phyloP scores from a whole-genome alignment of 1,140 invertebrate genomes.

The Pachypeltis micranthus region DNA sequence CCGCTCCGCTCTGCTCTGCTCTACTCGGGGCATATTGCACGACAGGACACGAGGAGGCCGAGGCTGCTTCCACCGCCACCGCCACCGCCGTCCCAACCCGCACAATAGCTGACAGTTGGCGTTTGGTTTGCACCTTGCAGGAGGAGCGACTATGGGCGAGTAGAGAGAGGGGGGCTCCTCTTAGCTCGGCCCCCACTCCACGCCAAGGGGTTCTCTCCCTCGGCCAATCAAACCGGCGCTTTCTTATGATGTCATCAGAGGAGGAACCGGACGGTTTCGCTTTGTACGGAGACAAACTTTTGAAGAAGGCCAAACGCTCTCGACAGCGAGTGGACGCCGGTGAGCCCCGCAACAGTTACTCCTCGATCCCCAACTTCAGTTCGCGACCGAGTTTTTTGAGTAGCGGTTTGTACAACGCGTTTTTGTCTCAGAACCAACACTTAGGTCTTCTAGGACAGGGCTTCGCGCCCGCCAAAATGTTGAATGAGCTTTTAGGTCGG shows the following conservation, averaged over 20 bases:
- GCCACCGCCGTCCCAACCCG: too few species aligned
- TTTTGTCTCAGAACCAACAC: conserved; percentile 57
- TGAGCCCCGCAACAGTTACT: conserved; percentile 84
- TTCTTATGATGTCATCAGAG: conserved; percentile 90
- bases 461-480: conserved; percentile 62
- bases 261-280: conserved; percentile 80
- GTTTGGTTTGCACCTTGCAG: conserved; percentile 29
- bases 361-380: conserved; percentile 73
- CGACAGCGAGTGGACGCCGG: conserved; percentile 89
- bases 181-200: conserved; percentile 21
- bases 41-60: too few species aligned
- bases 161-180: conserved; percentile 23
- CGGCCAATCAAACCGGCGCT: conserved; percentile 50
- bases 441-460: conserved; percentile 65
- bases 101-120: conserved; percentile 30
- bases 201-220: conserved; percentile 28
- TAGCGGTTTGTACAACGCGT: conserved; percentile 66
- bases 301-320: conserved; percentile 80
- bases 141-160: conserved; percentile 26
- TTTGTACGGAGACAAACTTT: conserved; percentile 78
- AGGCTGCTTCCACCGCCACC: too few species aligned
- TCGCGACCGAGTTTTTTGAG: conserved; percentile 71
- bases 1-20: too few species aligned
- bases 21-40: conserved; percentile 20
- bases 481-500: conserved; percentile 58